Conservation (phyloP, 2,113 vertebrate species). For the Columba janthina region DNA sequence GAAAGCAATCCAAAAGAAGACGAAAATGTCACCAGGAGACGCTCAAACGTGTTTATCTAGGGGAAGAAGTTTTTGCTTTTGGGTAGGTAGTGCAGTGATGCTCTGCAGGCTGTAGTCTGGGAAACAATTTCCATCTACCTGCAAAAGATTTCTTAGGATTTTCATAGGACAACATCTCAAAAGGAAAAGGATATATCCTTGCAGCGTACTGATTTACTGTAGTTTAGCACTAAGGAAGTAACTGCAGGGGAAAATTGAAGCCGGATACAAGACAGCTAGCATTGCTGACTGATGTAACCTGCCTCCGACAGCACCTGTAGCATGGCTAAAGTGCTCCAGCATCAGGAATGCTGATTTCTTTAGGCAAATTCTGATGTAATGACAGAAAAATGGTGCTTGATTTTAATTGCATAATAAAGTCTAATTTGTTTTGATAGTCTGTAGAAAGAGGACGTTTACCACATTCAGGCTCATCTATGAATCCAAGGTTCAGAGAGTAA, state of each 20-base stretch:
- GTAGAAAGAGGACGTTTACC: background rate
- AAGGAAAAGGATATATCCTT: background rate
- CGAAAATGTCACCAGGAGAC: fast-evolving
- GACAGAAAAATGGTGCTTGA: background rate
- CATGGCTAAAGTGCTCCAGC: background rate
- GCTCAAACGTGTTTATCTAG: background rate
- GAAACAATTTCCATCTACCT: background rate
- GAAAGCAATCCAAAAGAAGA: background rate
- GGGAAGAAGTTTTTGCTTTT: background rate
- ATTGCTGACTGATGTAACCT: background rate
- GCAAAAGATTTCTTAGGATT: background rate
- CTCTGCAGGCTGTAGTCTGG: background rate
- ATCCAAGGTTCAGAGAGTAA: background rate
- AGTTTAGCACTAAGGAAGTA: background rate
- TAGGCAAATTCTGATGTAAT: slow-evolving; percentile 1
- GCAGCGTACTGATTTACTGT: background rate
- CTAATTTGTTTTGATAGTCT: background rate
- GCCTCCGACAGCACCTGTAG: fast-evolving
- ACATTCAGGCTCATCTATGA: background rate
- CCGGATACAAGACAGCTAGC: background rate
- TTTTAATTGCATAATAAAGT: background rate
- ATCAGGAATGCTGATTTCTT: slow-evolving; percentile 9
- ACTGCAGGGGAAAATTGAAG: background rate
- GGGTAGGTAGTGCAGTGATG: background rate
- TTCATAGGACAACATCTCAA: background rate